Percentiles rank a stretch among this genome's conserved stretches.
phyloP scores from a whole-genome alignment of 2,797 vertebrate genomes.

The Erethizon dorsatum region DNA sequence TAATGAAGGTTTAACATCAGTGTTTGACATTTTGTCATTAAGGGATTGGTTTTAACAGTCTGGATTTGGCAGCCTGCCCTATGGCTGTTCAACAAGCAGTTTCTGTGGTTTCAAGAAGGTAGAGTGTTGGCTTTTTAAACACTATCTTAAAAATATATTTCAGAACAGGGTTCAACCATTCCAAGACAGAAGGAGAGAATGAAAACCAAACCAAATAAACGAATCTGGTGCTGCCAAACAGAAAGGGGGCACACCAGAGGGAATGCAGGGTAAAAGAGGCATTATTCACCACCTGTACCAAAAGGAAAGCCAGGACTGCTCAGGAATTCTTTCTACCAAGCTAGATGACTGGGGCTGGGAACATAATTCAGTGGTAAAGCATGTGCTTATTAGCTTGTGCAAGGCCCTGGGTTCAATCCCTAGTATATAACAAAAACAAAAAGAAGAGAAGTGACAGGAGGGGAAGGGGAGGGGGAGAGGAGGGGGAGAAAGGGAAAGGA shows the following conservation, averaged over 20 bases:
- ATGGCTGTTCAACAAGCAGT: conserved; percentile 78
- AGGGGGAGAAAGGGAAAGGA: background rate
- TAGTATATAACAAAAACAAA: background rate
- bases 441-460: background rate
- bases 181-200: conserved; percentile 70
- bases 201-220: conserved; percentile 75
- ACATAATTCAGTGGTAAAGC: background rate
- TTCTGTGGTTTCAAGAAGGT: conserved; percentile 81
- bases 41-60: conserved; percentile 74
- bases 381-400: background rate
- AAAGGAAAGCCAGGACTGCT: background rate
- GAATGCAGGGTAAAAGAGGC: background rate
- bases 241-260: background rate
- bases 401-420: background rate
- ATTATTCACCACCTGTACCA: background rate
- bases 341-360: background rate
- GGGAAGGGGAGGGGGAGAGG: background rate
- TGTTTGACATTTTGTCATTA: conserved; percentile 71
- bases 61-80: conserved; percentile 74
- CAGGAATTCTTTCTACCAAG: background rate
- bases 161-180: conserved; percentile 72
- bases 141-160: conserved; percentile 79
- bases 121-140: conserved; percentile 81
- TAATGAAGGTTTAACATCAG: conserved; percentile 13
- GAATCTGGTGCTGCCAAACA: conserved; percentile 47